Conservation (phyloP, 2,888 invertebrate genomes). For the Brenthis hecate region DNA sequence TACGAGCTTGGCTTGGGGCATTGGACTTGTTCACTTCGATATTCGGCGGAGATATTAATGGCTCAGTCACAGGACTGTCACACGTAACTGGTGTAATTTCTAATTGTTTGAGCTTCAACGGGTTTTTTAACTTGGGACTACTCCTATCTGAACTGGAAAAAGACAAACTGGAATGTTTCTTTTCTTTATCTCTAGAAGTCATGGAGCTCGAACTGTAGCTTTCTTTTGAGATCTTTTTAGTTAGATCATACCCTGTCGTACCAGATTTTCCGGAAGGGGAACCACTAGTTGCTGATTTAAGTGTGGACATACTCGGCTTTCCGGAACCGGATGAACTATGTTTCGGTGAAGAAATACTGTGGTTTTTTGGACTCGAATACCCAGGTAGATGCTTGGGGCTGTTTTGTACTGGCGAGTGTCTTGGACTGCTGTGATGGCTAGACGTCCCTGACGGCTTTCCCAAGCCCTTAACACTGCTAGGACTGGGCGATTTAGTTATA, state of each 20-base stretch:
- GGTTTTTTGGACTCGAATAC: slow-evolving; percentile 89
- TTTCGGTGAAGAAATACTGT: slow-evolving; percentile 90
- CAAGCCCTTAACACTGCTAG: slow-evolving; percentile 65
- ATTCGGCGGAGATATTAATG: slow-evolving; percentile 76
- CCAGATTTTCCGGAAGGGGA: slow-evolving; percentile 86
- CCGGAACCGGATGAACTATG: slow-evolving; percentile 89
- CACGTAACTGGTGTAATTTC: slow-evolving; percentile 83
- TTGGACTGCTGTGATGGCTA: slow-evolving; percentile 85
- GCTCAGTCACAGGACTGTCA: slow-evolving; percentile 70
- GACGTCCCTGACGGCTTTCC: slow-evolving; percentile 78
- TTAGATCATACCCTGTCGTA: slow-evolving; percentile 78
- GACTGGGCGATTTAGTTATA: slow-evolving; percentile 84
- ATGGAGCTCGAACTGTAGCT: slow-evolving; percentile 67
- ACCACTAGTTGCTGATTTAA: slow-evolving; percentile 89
- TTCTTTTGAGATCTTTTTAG: slow-evolving; percentile 81
- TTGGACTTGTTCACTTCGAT: slow-evolving; percentile 83
- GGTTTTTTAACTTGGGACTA: slow-evolving; percentile 86
- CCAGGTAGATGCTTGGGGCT: slow-evolving; percentile 89
- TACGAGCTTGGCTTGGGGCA: slow-evolving; percentile 84
- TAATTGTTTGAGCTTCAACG: slow-evolving; percentile 86
- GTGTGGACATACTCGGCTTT: slow-evolving; percentile 93
- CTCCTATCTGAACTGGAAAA: slow-evolving; percentile 82
- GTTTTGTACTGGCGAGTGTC: slow-evolving; percentile 89
- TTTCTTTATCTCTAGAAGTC: slow-evolving; percentile 80
- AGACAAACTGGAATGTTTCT: slow-evolving; percentile 76